Conservation (phyloP, 2,888 invertebrate genomes). For the Macrosoma leucophasiata region DNA sequence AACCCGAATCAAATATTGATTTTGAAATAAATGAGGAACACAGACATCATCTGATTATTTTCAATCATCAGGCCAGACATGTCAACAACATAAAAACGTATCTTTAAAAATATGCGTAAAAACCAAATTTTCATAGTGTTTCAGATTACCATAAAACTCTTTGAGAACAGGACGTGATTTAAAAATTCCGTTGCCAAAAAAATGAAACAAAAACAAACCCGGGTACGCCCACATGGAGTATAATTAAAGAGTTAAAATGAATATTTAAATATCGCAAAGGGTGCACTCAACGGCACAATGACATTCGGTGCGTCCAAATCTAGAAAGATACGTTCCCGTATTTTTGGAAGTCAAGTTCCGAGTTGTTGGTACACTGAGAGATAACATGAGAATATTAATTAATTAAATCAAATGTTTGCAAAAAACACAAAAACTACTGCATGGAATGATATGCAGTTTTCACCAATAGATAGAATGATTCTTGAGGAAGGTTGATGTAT, state of each 20-base stretch:
- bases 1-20: too few relatives aligned
- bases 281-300: constrained; percentile 60
- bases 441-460: too few relatives aligned
- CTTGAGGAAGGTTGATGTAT: too few relatives aligned
- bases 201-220: constrained; percentile 39
- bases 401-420: background rate
- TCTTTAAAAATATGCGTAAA: too few relatives aligned
- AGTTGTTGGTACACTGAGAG: constrained; percentile 39
- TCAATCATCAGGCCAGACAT: too few relatives aligned
- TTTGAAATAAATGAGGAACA: too few relatives aligned
- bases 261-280: constrained; percentile 69
- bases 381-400: background rate
- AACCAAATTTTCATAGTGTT: too few relatives aligned
- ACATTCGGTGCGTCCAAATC: constrained; percentile 63
- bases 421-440: too few relatives aligned
- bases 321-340: constrained; percentile 65
- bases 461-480: too few relatives aligned
- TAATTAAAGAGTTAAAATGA: constrained; percentile 72
- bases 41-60: too few relatives aligned
- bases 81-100: too few relatives aligned
- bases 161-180: constrained; percentile 27
- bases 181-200: constrained; percentile 32
- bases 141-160: constrained; percentile 31
- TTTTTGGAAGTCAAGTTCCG: constrained; percentile 58
- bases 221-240: constrained; percentile 62